phyloP scores from a whole-genome alignment of 2,113 vertebrate species.

The Pedionomus torquatus region DNA sequence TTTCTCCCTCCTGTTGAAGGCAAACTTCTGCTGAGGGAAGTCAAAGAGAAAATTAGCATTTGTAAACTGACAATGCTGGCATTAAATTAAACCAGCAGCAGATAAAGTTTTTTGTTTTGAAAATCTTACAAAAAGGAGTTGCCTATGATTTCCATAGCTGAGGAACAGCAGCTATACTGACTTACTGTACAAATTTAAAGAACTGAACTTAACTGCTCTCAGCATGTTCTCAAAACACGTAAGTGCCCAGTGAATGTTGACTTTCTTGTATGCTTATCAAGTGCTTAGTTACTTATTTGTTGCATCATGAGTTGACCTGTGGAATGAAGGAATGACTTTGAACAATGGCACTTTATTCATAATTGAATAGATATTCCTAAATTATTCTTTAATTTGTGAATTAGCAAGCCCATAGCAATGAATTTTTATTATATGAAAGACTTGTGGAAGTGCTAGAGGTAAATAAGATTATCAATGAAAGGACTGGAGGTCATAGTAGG shows the following conservation, averaged over 20 bases:
- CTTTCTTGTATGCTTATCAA: neutral
- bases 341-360: neutral
- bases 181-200: neutral
- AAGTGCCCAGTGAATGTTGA: neutral
- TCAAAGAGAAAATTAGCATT: slow-evolving; percentile 6
- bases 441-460: neutral
- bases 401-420: neutral
- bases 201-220: neutral
- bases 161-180: slow-evolving; percentile 12
- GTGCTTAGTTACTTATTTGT: neutral
- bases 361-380: neutral
- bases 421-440: neutral
- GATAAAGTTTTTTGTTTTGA: neutral
- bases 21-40: neutral
- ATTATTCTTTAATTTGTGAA: neutral
- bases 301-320: neutral
- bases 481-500: neutral
- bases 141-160: neutral
- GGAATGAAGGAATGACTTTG: neutral
- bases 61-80: neutral
- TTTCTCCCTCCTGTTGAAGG: neutral
- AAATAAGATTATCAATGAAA: neutral
- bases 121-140: neutral
- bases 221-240: neutral
- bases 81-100: neutral